A percentile compares a stretch with the other conserved stretches of the same genome.
Conservation (phyloP, 2,797 vertebrate species). For the Brachymystax lenok region DNA sequence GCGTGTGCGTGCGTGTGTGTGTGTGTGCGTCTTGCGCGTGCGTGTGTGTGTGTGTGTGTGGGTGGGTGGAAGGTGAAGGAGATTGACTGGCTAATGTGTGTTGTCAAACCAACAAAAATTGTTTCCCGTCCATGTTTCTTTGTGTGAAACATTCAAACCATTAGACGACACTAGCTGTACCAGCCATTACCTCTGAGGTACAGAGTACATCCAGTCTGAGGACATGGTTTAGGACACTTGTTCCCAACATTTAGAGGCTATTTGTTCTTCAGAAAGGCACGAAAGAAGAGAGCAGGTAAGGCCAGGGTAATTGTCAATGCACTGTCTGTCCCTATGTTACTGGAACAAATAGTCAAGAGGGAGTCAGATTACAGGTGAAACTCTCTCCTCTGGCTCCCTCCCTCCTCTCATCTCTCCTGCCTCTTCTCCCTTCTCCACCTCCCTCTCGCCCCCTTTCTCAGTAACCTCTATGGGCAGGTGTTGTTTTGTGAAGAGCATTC, state of each 20-base stretch:
- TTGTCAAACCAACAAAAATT: conserved; percentile 1
- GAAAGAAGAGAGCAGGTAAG: neutral
- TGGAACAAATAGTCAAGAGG: neutral
- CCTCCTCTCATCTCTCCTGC: conserved; percentile 14
- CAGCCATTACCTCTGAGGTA: neutral
- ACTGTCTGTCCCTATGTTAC: conserved; percentile 5
- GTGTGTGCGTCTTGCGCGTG: too few relatives aligned
- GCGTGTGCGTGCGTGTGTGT: neutral
- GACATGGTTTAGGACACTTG: neutral
- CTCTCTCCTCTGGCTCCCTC: conserved; percentile 22
- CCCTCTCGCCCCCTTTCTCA: neutral
- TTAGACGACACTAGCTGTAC: neutral
- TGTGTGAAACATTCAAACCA: neutral
- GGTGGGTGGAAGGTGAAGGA: neutral
- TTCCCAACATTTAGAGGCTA: too few relatives aligned
- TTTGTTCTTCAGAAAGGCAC: neutral
- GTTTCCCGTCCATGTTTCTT: neutral
- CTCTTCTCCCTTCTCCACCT: conserved; percentile 8
- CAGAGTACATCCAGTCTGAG: neutral
- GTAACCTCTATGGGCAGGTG: conserved; percentile 42
- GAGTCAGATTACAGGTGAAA: conserved; percentile 8
- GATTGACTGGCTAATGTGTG: neutral
- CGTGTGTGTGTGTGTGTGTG: neutral
- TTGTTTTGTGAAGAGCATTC: conserved; percentile 22
- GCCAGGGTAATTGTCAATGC: neutral